Evolutionary conservation across 2,113 vertebrate species (phyloP).

Genomic region (Zapus hudsonius): DNA sequence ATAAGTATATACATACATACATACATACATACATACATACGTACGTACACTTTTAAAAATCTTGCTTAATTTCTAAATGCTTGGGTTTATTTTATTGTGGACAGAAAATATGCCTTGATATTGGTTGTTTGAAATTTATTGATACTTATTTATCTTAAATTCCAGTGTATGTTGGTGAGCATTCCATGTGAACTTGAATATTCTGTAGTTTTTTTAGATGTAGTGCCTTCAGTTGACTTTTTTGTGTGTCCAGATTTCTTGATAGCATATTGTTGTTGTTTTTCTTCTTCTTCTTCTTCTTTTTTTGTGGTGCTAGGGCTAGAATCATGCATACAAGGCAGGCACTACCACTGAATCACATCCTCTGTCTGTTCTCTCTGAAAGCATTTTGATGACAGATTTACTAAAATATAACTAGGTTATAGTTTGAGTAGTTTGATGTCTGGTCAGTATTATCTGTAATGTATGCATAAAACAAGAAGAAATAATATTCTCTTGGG

Average conservation of each 20-base stretch:
- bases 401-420: not conserved
- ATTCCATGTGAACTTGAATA: not conserved
- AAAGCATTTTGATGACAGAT: not conserved
- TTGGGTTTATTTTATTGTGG: slow-evolving; percentile 4
- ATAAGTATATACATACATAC: too few relatives aligned
- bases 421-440: not conserved
- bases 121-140: slow-evolving; percentile 9
- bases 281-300: slow-evolving; percentile 14
- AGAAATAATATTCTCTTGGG: not conserved
- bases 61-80: slow-evolving; percentile 22
- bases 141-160: not conserved
- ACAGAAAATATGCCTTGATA: not conserved
- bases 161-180: not conserved
- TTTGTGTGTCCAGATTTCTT: not conserved
- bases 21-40: too few relatives aligned
- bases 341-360: not conserved
- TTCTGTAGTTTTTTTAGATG: not conserved
- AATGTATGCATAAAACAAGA: not conserved
- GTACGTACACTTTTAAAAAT: too few relatives aligned
- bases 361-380: not conserved
- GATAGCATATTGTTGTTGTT: too few relatives aligned
- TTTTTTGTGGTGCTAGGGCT: not conserved
- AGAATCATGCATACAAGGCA: not conserved
- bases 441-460: not conserved
- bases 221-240: not conserved